phyloP scores from a whole-genome alignment of 2,113 vertebrate species.

The Caranx ignobilis region DNA sequence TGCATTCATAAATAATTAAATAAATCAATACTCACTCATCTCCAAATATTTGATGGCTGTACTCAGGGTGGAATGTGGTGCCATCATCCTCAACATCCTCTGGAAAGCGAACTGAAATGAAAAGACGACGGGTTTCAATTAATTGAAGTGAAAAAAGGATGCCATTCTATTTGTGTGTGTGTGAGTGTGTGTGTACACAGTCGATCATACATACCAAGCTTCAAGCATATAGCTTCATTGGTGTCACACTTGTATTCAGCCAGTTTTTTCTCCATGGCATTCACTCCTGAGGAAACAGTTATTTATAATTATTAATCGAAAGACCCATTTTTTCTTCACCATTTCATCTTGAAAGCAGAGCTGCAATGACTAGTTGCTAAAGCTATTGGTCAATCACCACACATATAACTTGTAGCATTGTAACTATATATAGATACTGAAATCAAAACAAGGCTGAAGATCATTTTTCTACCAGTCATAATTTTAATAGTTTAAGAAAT shows the following conservation, averaged over 20 bases:
- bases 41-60: constrained; percentile 96
- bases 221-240: constrained; percentile 96
- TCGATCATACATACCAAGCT: constrained; percentile 88
- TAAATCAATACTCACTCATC: constrained; percentile 91
- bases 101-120: constrained; percentile 90
- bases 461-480: too few species aligned
- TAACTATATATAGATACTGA: background rate
- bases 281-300: constrained; percentile 83
- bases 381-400: background rate
- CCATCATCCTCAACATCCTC: constrained; percentile 96
- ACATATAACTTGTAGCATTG: too few species aligned
- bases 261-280: constrained; percentile 95
- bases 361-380: background rate
- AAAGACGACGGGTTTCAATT: background rate
- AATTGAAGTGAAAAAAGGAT: background rate
- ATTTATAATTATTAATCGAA: background rate
- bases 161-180: background rate
- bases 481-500: background rate
- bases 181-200: too few species aligned
- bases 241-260: constrained; percentile 98
- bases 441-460: background rate
- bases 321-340: background rate
- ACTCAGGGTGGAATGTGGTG: constrained; percentile 96
- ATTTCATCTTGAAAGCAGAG: background rate
- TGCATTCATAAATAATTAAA: too few species aligned